Conservation (phyloP, 2,797 vertebrate genomes). For the Pangasius sanitwongsei region DNA sequence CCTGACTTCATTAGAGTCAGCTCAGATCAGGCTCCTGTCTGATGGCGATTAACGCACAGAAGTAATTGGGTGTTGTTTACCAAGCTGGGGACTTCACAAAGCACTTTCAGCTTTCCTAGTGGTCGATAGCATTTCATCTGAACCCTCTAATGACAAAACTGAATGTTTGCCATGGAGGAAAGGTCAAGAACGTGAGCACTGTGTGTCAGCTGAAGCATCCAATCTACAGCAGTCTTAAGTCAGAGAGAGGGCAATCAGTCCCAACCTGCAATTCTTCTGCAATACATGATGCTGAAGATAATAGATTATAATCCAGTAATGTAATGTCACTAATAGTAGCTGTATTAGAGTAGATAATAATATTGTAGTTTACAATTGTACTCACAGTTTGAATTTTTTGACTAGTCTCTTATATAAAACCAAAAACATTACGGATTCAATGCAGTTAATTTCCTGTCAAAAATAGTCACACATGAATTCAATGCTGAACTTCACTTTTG, state of each 20-base stretch:
- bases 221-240: constrained; percentile 10
- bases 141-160: constrained; percentile 41
- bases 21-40: constrained; percentile 28
- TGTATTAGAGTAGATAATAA: background rate
- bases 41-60: constrained; percentile 44
- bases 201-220: constrained; percentile 10
- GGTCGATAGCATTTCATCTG: constrained; percentile 49
- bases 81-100: constrained; percentile 42
- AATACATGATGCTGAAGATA: constrained; percentile 1
- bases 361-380: background rate
- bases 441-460: background rate
- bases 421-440: background rate
- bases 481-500: background rate
- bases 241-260: constrained; percentile 1
- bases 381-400: background rate
- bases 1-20: constrained; percentile 49
- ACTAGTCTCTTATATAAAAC: background rate
- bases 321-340: background rate
- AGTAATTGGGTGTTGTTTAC: constrained; percentile 61
- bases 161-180: constrained; percentile 30
- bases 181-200: constrained; percentile 45
- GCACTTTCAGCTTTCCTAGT: constrained; percentile 28
- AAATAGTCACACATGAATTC: background rate
- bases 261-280: background rate
- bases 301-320: background rate